phyloP scores from a whole-genome alignment of 2,888 invertebrate species.

The Achlya flavicornis region DNA sequence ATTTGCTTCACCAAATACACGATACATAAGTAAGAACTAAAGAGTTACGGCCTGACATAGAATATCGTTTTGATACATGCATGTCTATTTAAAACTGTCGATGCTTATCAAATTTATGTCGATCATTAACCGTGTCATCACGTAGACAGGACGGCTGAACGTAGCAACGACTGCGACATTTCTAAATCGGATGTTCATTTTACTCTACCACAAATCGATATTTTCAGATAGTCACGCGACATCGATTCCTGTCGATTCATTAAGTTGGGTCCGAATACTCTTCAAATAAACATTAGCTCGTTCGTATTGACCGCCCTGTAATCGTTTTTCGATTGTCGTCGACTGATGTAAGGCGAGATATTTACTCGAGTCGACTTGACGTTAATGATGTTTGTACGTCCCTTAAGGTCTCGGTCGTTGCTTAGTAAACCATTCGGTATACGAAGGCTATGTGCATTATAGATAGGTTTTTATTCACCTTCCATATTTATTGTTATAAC shows the following conservation, averaged over 20 bases:
- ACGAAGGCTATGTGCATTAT: conserved; percentile 8
- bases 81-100: conserved; percentile 21
- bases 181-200: conserved; percentile 41
- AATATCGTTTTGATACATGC: conserved; percentile 20
- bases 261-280: conserved; percentile 50
- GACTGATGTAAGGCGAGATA: conserved; percentile 43
- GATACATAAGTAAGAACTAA: conserved; percentile 6
- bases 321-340: conserved; percentile 70
- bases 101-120: conserved; percentile 26
- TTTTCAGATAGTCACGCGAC: conserved; percentile 57
- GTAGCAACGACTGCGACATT: conserved; percentile 29
- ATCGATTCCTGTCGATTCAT: conserved; percentile 55
- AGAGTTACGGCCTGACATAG: conserved; percentile 14
- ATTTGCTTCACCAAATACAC: conserved; percentile 12
- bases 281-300: conserved; percentile 69
- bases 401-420: conserved; percentile 19
- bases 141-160: conserved; percentile 24
- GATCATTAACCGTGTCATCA: conserved; percentile 29
- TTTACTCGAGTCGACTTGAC: conserved; percentile 32
- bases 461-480: background rate
- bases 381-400: conserved; percentile 37
- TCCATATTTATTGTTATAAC: background rate
- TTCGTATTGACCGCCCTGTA: conserved; percentile 50
- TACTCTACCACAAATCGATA: conserved; percentile 48
- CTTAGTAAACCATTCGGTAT: conserved; percentile 21